phyloP scores from a whole-genome alignment of 2,888 invertebrate species.

The Stenolophus ochropezus region DNA sequence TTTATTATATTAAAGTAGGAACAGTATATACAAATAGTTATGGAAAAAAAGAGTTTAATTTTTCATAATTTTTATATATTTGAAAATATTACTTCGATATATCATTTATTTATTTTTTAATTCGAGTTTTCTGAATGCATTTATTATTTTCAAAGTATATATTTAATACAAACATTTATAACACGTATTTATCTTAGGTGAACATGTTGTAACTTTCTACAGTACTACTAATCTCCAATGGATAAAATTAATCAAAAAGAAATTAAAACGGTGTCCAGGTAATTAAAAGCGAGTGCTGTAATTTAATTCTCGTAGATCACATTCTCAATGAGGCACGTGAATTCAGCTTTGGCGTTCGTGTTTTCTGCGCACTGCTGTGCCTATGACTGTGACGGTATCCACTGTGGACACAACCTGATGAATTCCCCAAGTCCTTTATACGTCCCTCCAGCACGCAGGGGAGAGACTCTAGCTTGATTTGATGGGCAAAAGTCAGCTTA shows the following conservation, averaged over 20 bases:
- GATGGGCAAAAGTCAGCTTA: neutral
- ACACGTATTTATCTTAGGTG: too few relatives aligned
- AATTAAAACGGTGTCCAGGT: conserved; percentile 53
- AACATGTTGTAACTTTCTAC: too few relatives aligned
- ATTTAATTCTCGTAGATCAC: conserved; percentile 53
- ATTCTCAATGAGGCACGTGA: conserved; percentile 21
- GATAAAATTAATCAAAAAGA: conserved; percentile 57
- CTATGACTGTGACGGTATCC: neutral
- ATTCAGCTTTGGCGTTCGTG: conserved; percentile 16
- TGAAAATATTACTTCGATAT: too few relatives aligned
- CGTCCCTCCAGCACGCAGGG: neutral
- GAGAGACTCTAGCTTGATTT: neutral
- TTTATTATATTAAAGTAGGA: too few relatives aligned
- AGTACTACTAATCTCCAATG: conserved; percentile 31
- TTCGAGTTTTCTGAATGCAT: too few relatives aligned
- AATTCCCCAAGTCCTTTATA: neutral
- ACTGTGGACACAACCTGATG: neutral
- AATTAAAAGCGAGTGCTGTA: conserved; percentile 56
- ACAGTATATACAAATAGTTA: too few relatives aligned
- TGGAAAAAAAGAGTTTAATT: too few relatives aligned
- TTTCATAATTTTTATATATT: too few relatives aligned
- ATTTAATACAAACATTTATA: too few relatives aligned
- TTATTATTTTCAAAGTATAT: too few relatives aligned
- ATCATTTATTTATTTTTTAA: too few relatives aligned
- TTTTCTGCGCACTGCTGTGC: neutral